These are phyloP conservation scores for Petrolisthes cinctipes DNA, from an alignment of 2,888 invertebrate species.

Conservation along the genomic window DNA sequence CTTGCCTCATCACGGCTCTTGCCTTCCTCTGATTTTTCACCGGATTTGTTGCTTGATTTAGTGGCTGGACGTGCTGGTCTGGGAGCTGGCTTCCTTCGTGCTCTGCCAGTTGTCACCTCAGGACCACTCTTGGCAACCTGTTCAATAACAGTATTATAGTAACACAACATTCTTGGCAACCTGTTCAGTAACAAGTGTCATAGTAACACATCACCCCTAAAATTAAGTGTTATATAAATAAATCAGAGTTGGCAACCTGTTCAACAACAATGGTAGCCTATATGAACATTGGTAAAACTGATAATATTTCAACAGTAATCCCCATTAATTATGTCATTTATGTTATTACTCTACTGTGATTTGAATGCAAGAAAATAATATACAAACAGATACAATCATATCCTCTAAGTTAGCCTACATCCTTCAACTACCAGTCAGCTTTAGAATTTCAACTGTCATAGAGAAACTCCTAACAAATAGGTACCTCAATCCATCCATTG, in stretches of 20 bases:
- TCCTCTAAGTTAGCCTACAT: too few species aligned
- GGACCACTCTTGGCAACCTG: constrained; percentile 14
- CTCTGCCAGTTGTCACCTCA: constrained; percentile 39
- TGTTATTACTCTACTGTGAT: background rate
- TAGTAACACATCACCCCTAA: too few species aligned
- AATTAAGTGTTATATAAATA: too few species aligned
- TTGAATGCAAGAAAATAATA: background rate
- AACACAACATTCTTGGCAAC: constrained; percentile 16
- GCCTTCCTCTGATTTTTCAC: constrained; percentile 43
- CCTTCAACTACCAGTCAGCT: too few species aligned
- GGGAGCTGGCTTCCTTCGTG: constrained; percentile 36
- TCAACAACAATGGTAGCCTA: too few species aligned
- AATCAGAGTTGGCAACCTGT: too few species aligned
- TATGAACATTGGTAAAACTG: too few species aligned
- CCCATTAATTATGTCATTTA: background rate
- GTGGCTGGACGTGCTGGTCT: constrained; percentile 39
- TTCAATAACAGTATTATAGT: too few species aligned
- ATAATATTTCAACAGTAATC: too few species aligned
- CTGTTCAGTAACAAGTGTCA: too few species aligned
- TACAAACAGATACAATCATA: background rate
- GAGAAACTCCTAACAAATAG: background rate
- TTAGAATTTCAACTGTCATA: too few species aligned
- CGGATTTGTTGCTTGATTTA: constrained; percentile 27
- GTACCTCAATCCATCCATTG: constrained; percentile 69
- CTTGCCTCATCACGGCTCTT: constrained; percentile 58